Evolutionary conservation across 2,888 invertebrate genomes (phyloP).

Genomic region (Eutolmus rufibarbis): DNA sequence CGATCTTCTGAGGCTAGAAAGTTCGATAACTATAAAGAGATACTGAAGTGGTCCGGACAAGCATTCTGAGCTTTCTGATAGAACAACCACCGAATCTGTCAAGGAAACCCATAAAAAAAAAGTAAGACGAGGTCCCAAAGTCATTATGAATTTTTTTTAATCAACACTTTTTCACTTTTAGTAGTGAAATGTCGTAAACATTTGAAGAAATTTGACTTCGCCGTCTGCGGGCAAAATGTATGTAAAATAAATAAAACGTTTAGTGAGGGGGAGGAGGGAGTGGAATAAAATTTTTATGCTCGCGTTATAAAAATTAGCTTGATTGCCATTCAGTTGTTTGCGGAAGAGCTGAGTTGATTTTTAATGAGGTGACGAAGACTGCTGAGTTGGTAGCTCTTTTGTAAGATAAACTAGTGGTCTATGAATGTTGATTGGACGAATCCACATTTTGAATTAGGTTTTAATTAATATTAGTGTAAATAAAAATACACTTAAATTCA

Average conservation of each 20-base stretch:
- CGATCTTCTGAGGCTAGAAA: not conserved
- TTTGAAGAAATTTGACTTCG: not conserved
- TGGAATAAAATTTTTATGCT: not conserved
- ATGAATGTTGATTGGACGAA: not conserved
- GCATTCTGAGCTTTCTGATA: not conserved
- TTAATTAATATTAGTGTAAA: not conserved
- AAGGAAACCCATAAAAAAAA: not conserved
- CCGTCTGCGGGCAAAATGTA: not conserved
- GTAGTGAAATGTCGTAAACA: not conserved
- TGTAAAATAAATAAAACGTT: not conserved
- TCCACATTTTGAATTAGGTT: not conserved
- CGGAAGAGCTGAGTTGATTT: not conserved
- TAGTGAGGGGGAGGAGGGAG: not conserved
- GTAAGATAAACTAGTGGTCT: not conserved
- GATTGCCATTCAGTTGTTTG: not conserved
- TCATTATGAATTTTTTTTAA: not conserved
- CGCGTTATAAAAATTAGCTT: not conserved
- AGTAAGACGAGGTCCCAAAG: not conserved
- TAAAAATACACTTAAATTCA: not conserved
- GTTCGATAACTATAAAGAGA: not conserved
- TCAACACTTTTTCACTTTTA: not conserved
- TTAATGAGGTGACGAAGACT: not conserved
- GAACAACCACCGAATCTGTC: not conserved
- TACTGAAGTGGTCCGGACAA: not conserved
- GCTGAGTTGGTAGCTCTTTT: not conserved